Evolutionary conservation across 2,888 invertebrate species (phyloP).

Genomic region (Mellilla xanthometata): DNA sequence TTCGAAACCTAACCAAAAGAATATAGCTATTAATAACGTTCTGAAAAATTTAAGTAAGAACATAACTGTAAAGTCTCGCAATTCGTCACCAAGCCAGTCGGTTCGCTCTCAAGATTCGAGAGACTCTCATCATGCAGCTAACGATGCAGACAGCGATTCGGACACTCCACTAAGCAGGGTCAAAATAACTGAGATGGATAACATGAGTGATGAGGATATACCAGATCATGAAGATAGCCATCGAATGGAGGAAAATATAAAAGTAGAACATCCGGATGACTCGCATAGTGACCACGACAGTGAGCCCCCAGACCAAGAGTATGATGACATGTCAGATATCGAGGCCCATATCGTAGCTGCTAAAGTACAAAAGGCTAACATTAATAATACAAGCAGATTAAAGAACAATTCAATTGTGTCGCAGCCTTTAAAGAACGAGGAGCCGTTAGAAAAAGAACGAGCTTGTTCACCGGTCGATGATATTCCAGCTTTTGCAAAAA

Average conservation of each 20-base stretch:
- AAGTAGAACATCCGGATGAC: conserved; percentile 54
- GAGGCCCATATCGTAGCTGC: conserved; percentile 46
- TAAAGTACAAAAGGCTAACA: conserved; percentile 41
- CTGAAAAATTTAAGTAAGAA: conserved; percentile 61
- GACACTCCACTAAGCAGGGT: conserved; percentile 47
- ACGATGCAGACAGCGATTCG: conserved; percentile 43
- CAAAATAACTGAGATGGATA: conserved; percentile 59
- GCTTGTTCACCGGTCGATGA: conserved; percentile 26
- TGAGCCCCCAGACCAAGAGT: conserved; percentile 40
- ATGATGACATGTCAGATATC: conserved; percentile 36
- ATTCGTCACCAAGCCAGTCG: conserved; percentile 44
- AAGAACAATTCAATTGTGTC: too few relatives aligned
- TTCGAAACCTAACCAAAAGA: conserved; percentile 34
- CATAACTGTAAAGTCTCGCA: conserved; percentile 62
- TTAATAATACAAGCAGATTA: too few relatives aligned
- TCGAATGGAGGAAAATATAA: conserved; percentile 36
- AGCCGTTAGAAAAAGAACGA: conserved; percentile 8
- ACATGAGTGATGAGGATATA: conserved; percentile 43
- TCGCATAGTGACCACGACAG: conserved; percentile 49
- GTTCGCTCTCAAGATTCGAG: conserved; percentile 35
- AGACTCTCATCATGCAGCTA: conserved; percentile 32
- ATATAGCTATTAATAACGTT: conserved; percentile 47
- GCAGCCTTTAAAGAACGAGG: conserved; percentile 32
- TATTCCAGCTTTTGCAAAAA: conserved; percentile 31
- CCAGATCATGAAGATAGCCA: conserved; percentile 31